phyloP scores from a whole-genome alignment of 2,113 vertebrate genomes.

The Psophia crepitans region DNA sequence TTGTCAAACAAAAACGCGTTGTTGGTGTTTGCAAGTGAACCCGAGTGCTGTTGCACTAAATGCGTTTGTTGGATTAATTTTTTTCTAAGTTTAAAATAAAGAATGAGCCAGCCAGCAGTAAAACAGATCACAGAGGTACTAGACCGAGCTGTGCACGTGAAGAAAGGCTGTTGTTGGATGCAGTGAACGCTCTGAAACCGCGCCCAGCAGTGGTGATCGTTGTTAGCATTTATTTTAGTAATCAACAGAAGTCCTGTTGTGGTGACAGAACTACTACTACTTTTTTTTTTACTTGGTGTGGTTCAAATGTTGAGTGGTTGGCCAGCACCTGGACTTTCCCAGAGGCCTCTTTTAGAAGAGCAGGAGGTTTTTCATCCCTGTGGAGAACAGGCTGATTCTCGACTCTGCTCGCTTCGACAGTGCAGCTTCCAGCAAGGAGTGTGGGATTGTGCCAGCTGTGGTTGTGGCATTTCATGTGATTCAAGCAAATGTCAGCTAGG shows the following conservation, averaged over 20 bases:
- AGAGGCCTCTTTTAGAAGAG: not conserved
- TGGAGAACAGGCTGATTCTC: not conserved
- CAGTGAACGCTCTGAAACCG: not conserved
- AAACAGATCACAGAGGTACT: not conserved
- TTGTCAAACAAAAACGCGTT: not conserved
- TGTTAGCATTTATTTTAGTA: not conserved
- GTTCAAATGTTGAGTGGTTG: not conserved
- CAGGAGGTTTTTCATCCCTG: not conserved
- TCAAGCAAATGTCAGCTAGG: not conserved
- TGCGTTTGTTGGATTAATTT: not conserved
- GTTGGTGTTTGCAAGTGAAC: not conserved
- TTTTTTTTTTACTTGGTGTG: not conserved
- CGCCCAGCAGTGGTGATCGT: not conserved
- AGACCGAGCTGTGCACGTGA: not conserved
- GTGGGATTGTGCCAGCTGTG: not conserved
- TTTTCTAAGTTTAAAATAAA: not conserved
- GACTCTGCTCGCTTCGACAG: not conserved
- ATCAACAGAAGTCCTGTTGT: not conserved
- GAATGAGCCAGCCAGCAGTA: not conserved
- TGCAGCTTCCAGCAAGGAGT: not conserved
- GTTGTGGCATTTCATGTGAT: not conserved
- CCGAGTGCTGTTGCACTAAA: not conserved
- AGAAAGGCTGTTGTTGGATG: not conserved
- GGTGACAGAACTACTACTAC: not conserved
- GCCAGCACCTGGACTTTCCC: not conserved